Conservation (phyloP, 2,113 vertebrate genomes). For the Garra rufa region DNA sequence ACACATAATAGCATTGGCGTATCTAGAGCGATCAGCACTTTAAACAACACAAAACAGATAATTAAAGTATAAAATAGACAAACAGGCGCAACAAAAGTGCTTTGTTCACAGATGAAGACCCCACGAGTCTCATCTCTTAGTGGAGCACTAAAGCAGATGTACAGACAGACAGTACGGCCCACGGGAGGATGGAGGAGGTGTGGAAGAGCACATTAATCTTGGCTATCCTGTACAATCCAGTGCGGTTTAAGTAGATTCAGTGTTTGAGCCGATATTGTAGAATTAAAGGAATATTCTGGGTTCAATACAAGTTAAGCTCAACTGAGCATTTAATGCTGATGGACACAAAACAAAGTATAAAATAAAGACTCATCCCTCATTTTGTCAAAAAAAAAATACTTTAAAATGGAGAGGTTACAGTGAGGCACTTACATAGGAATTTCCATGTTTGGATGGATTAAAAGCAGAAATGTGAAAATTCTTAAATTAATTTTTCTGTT, state of each 20-base stretch:
- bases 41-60: constrained; percentile 26
- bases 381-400: not conserved
- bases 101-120: constrained; percentile 16
- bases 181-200: not conserved
- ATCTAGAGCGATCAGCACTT: constrained; percentile 12
- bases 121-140: constrained; percentile 14
- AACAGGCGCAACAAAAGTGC: not conserved
- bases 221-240: not conserved
- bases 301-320: not conserved
- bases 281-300: constrained; percentile 15
- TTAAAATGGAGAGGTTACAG: not conserved
- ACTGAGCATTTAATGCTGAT: not conserved
- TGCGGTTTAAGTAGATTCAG: not conserved
- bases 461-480: not conserved
- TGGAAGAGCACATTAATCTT: not conserved
- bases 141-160: constrained; percentile 31
- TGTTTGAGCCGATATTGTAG: not conserved
- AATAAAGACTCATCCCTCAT: not conserved
- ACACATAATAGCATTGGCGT: not conserved
- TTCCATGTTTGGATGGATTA: not conserved
- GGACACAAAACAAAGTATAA: not conserved
- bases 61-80: constrained; percentile 17
- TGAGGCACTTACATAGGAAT: not conserved
- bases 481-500: not conserved
- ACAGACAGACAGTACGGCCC: not conserved